Base-by-base conservation (phyloP, 2,797 vertebrate species). In the Protonibea diacanthus region DNA sequence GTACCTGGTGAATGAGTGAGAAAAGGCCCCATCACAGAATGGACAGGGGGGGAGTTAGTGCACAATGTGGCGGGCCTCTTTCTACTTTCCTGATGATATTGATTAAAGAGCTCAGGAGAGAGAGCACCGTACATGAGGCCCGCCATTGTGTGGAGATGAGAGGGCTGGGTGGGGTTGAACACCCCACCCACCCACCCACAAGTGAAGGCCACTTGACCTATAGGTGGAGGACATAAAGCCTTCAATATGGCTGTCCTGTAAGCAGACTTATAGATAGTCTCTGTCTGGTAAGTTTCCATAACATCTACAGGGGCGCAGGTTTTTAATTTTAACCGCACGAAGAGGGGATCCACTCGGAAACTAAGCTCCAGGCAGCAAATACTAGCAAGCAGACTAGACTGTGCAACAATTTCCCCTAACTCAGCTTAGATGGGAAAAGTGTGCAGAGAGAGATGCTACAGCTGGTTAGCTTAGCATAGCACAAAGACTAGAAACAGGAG, bases 1-100 rank as follows among this genome's bases (percentile, higher is more conserved):
- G 93, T 89, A 92, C 88, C 91, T 88, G 89, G 82, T 88, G 88
- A 94, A 91, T 88, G 86, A 88, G 88, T 80, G 87, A 86, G 90
- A 87, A 91, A 92, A 92, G 87, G 90, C 81, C 92, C 78, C 82
- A 81, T 80, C 71, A 47, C 68, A 73, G 89, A 84, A 76, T 61
- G 78, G 76, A 65, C 74, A 80, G 42, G 42, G 58, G 58, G 72
- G 86, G 83, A 71, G 80, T 88, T 78, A 78, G 74, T 61, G 64
- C 85, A 90, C 88, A 91, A 89, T 86, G 82, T 70, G 66, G 45
- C 10, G n/a, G 74, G 66, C 67, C 80, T 81, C 78, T 88, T 83
- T 85, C 80, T 86, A 52, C 86, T 88, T 85, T 82, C 48, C 82
- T 82, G 73, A 86, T 90, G 88, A 90, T 92, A 92, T 91, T 91